Conservation (phyloP, 2,797 vertebrate genomes). For the Protosalanx chinensis region DNA sequence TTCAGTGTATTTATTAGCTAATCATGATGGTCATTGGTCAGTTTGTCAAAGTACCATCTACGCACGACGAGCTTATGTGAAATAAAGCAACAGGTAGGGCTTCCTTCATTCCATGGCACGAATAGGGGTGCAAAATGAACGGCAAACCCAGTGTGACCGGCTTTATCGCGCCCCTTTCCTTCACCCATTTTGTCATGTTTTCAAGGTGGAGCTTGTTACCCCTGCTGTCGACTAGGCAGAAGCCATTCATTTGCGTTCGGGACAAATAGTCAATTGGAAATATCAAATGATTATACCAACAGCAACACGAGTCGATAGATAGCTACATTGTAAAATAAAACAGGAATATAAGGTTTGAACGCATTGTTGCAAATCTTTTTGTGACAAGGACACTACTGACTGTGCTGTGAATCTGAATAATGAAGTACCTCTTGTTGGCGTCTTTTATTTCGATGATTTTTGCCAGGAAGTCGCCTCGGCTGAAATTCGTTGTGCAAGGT, state of each 20-base stretch:
- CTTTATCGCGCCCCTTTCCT: constrained; percentile 28
- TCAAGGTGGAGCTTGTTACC: constrained; percentile 69
- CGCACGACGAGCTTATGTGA: background rate
- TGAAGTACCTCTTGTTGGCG: constrained; percentile 64
- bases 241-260: constrained; percentile 25
- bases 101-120: too few species aligned
- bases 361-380: background rate
- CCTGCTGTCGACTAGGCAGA: constrained; percentile 49
- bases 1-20: too few species aligned
- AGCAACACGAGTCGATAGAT: background rate
- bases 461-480: constrained; percentile 71
- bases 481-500: constrained; percentile 80
- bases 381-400: background rate
- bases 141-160: background rate
- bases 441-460: constrained; percentile 59
- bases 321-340: background rate
- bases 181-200: constrained; percentile 48
- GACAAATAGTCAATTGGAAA: constrained; percentile 38
- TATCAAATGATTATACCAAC: background rate
- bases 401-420: constrained; percentile 39
- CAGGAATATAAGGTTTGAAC: background rate
- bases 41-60: too few species aligned
- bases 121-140: too few species aligned
- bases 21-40: too few species aligned
- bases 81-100: constrained; percentile 1